Percentiles rank a stretch among this genome's conserved stretches.
These are phyloP conservation scores for Telmatochromis sp. DNA, from an alignment of 2,113 vertebrate species.

Conservation along the genomic window DNA sequence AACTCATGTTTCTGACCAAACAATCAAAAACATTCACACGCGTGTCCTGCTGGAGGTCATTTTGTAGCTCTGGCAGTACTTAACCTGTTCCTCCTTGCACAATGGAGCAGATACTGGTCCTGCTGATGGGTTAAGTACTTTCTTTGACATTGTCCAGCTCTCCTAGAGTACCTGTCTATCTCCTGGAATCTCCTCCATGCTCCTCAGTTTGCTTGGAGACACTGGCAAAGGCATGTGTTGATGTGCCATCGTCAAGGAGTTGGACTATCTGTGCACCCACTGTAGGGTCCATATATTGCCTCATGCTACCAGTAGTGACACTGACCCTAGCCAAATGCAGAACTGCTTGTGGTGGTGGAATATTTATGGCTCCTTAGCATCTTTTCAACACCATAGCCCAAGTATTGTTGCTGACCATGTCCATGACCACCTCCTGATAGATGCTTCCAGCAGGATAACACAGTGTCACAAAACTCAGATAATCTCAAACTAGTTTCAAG, in stretches of 20 bases:
- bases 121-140: background rate
- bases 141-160: background rate
- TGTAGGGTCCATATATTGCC: background rate
- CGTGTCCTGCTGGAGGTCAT: background rate
- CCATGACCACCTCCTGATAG: background rate
- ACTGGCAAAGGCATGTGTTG: background rate
- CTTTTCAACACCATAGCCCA: background rate
- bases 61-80: background rate
- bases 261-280: background rate
- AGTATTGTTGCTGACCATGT: background rate
- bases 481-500: background rate
- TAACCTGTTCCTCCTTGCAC: background rate
- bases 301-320: background rate
- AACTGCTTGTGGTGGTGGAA: background rate
- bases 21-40: background rate
- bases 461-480: background rate
- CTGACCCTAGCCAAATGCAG: background rate
- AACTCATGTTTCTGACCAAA: background rate
- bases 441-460: background rate
- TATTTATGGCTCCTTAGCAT: background rate
- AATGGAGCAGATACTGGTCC: background rate
- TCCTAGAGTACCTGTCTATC: background rate
- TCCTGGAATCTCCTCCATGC: background rate
- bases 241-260: background rate
- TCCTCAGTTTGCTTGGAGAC: background rate